These are phyloP conservation scores for Scrobipalpa atriplicella DNA, from an alignment of 2,888 invertebrate species.

Conservation along the genomic window DNA sequence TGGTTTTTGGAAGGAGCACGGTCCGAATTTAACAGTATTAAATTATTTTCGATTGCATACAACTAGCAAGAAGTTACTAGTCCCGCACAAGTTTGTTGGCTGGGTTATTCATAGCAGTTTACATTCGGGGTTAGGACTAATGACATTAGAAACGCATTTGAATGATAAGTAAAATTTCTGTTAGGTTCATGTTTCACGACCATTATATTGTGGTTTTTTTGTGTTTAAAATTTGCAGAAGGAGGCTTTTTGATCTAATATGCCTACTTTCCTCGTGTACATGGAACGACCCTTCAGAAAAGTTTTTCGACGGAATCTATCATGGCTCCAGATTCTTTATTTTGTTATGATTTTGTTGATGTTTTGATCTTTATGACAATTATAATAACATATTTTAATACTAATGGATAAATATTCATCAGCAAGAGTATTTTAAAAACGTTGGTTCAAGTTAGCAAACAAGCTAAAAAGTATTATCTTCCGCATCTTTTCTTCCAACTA, in stretches of 20 bases:
- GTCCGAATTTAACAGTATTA: constrained; percentile 58
- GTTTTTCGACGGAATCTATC: too few relatives aligned
- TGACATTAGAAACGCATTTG: not conserved
- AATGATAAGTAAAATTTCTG: not conserved
- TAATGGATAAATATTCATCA: too few relatives aligned
- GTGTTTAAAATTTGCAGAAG: too few relatives aligned
- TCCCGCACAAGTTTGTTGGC: constrained; percentile 41
- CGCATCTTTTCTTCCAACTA: not conserved
- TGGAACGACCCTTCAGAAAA: too few relatives aligned
- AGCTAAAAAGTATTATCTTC: not conserved
- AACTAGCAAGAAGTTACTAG: constrained; percentile 40
- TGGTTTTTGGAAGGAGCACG: constrained; percentile 51
- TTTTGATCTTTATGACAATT: too few relatives aligned
- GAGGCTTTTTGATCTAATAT: too few relatives aligned
- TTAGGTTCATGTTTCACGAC: not conserved
- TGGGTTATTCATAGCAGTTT: constrained; percentile 38
- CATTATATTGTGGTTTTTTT: too few relatives aligned
- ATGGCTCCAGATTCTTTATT: too few relatives aligned
- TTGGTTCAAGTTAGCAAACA: not conserved
- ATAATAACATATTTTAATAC: too few relatives aligned
- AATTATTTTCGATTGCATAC: constrained; percentile 62
- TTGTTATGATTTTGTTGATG: too few relatives aligned
- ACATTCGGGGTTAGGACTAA: constrained; percentile 9
- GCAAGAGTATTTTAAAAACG: too few relatives aligned
- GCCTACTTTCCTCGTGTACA: too few relatives aligned